Percentiles rank a stretch among this genome's conserved stretches.
Evolutionary conservation across 2,113 vertebrate genomes (phyloP).

Genomic region (Caracal caracal): DNA sequence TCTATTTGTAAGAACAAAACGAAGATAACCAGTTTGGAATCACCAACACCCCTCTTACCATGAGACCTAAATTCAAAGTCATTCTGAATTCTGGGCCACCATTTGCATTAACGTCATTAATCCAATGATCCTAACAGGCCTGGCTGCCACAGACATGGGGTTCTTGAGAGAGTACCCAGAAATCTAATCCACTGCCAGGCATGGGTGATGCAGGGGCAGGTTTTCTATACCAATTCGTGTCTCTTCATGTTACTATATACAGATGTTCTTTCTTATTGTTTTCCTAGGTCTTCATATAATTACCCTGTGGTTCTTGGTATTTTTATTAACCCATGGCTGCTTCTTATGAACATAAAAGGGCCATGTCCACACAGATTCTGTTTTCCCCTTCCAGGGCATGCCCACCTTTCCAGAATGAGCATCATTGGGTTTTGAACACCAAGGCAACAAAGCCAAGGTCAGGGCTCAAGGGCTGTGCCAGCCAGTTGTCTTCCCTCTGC

Average conservation of each 20-base stretch:
- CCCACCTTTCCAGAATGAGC: background rate
- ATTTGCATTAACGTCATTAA: background rate
- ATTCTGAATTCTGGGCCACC: background rate
- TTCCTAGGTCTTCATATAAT: background rate
- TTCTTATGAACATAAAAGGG: background rate
- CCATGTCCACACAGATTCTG: background rate
- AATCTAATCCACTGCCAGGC: background rate
- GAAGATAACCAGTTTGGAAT: background rate
- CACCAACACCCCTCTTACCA: background rate
- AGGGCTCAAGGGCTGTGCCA: background rate
- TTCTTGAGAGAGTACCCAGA: background rate
- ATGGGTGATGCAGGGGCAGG: no score
- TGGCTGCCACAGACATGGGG: background rate
- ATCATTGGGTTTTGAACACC: background rate
- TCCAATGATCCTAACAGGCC: background rate
- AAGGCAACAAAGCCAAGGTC: background rate
- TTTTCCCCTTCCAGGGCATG: background rate
- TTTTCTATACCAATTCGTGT: background rate
- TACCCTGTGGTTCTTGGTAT: background rate
- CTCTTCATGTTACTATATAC: background rate
- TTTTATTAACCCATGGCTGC: background rate
- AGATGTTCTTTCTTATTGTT: background rate
- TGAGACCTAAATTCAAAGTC: background rate
- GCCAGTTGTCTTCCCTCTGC: background rate
- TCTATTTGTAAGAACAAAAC: background rate